Conservation (phyloP, 1,140 invertebrate genomes). For the Cherax quadricarinatus region DNA sequence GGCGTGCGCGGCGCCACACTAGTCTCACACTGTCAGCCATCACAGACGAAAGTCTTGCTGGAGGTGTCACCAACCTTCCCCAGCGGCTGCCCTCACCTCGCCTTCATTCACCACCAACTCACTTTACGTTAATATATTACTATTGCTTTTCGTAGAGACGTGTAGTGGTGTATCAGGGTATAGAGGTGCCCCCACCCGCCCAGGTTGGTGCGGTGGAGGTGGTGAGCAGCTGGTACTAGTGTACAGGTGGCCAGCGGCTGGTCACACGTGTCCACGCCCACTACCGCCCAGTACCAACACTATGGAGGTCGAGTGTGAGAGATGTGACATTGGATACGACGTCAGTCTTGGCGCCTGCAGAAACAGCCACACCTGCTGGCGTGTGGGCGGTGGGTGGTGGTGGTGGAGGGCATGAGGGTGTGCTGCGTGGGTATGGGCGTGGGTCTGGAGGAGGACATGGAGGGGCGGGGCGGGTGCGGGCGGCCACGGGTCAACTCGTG, state of each 20-base stretch:
- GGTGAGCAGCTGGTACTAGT: not conserved
- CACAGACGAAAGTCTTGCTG: slow-evolving; percentile 14
- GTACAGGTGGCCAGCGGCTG: too few species aligned
- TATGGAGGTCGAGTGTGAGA: not conserved
- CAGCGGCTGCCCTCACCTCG: not conserved
- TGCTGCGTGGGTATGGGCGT: slow-evolving; percentile 51
- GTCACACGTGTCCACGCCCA: not conserved
- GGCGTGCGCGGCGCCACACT: not conserved
- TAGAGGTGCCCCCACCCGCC: slow-evolving; percentile 2
- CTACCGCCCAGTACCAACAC: not conserved
- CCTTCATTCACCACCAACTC: not conserved
- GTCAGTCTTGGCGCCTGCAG: not conserved
- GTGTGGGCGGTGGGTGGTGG: slow-evolving; percentile 13
- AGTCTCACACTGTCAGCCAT: slow-evolving; percentile 30
- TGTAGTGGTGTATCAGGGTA: not conserved
- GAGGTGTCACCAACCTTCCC: not conserved
- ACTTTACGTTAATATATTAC: not conserved
- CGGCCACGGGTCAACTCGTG: slow-evolving; percentile 51
- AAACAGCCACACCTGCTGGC: slow-evolving; percentile 6
- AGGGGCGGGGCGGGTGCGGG: slow-evolving; percentile 22
- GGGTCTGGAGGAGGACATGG: slow-evolving; percentile 30
- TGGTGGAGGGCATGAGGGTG: slow-evolving; percentile 37
- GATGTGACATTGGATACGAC: not conserved
- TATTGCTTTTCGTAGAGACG: not conserved
- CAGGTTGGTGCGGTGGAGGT: slow-evolving; percentile 34